Base-by-base conservation (phyloP, 2,113 vertebrate genomes). In the Corapipo altera region DNA sequence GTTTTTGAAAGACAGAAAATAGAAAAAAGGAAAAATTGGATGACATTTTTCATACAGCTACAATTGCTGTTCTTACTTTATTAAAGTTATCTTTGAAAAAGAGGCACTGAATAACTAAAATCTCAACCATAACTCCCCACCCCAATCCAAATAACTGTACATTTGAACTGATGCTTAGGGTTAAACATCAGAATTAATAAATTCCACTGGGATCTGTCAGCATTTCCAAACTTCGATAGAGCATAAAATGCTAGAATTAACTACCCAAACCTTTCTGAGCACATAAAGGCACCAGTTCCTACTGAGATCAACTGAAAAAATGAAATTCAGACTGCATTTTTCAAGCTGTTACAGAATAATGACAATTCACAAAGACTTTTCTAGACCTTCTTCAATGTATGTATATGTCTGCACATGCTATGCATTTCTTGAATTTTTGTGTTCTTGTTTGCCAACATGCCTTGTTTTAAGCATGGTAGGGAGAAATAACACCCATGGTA, bases 111-210 rank as follows among this genome's bases (percentile, higher is more conserved):
- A 67, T 48, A 77, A 55, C 64, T 66, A 51, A 90, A 90, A 62
- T 66, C 62, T 85, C 52, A 80, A 80, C 41, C 37, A 61, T 30
- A 88, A 37, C 14, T 83, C 26, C 35, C 32, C 39, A 73, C 26
- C 43, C 15, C 35, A 84, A 4, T 89, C 69, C 57, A 77, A 84
- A 71, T 61, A 95, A 77, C 76, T 46, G 55, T 77, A 91, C 4
- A 1, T 94, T 95, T 94, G 69, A 96, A 95, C 76, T 84, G 79
- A 93, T 87, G 73, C 57, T 94, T 91, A 91, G 91, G 92, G 93
- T 95, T 97, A 96, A 96, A 94, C 54, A 89, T 94, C 83, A 93
- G 88, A 91, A 96, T 96, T 95, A 92, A 96, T 94, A 90, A 95
- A 96, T 79, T 96, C 95, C 92, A 46, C 73, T 91, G 88, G 93